These are phyloP conservation scores for Odontophorus gujanensis DNA, from an alignment of 2,113 vertebrate species.

Conservation along the genomic window DNA sequence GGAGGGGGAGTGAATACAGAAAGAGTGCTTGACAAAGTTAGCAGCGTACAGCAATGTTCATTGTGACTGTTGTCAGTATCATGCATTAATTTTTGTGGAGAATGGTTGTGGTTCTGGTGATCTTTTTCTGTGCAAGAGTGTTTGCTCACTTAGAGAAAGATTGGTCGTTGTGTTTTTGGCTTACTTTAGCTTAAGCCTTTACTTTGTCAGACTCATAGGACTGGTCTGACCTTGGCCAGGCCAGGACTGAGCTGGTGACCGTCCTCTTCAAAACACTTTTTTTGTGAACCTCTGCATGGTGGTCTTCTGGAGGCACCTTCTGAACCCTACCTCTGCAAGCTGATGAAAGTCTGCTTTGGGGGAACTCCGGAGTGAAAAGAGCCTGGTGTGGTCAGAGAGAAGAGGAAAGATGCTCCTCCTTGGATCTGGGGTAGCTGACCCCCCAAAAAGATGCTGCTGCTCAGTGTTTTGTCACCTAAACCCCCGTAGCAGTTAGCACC, in stretches of 20 bases:
- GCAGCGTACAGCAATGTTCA: not conserved
- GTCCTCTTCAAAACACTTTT: not conserved
- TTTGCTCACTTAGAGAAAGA: not conserved
- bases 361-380: not conserved
- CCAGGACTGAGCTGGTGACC: not conserved
- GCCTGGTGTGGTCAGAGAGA: not conserved
- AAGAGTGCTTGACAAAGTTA: not conserved
- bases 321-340: not conserved
- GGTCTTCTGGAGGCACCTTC: not conserved
- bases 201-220: not conserved
- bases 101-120: not conserved
- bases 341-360: not conserved
- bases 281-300: not conserved
- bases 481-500: not conserved
- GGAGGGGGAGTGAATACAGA: fast-evolving
- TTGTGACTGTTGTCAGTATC: not conserved
- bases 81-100: fast-evolving
- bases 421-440: not conserved
- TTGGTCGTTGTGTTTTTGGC: not conserved
- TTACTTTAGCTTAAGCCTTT: not conserved
- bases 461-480: not conserved
- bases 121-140: not conserved
- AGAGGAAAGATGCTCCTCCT: not conserved
- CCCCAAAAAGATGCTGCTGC: not conserved
- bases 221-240: not conserved